Base-by-base conservation (phyloP, 1,140 invertebrate species). In the Neuroterus valhalla region DNA sequence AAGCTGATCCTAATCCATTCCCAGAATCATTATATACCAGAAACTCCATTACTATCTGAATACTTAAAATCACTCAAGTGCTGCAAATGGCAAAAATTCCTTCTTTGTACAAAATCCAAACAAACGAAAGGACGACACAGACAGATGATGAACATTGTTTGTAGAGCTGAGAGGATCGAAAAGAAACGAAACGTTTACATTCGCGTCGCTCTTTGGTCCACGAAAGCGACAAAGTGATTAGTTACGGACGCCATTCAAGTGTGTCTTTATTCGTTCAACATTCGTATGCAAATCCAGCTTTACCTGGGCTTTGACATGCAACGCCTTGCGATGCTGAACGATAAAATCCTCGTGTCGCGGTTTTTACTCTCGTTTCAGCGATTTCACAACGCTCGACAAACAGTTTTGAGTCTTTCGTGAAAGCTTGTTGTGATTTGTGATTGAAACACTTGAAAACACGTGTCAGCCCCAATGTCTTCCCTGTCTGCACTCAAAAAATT, bases 171-270 rank as follows among this genome's bases (percentile, higher is more conserved):
- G 55, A 62, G 55, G 55, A 62, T 62, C 55, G 55, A 62, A 62
- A 62, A 62, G 55, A 62, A 62, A 62, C 55, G 55, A 62, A 62
- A 62, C 55, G 55, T 62, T 62, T 62, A 62, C 55, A 62, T 62
- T 62, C 21, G 55, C 26, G 55, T 62, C 55, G 55, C 55, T 62
- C 55, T 62, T 62, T 62, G 55, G 12, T n/a, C 8, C 26, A 62
- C 26, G 55, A 62, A n/a, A 62, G 55, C 55, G 55, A 62, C 55
- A 62, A 62, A 62, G 55, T 62, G 55, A 62, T 62, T 62, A 62
- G 55, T 62, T 62, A 62, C 55, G 31, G 55, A 62, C 55, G 55
- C 55, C 55, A 62, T 62, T 62, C 55, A 62, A 62, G 26, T 62
- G 55, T 62, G 55, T 62, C 55, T 62, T 62, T 62, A 62, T 62